Evolutionary conservation across 1,140 invertebrate genomes (phyloP).

Genomic region (Oppia nitens): DNA sequence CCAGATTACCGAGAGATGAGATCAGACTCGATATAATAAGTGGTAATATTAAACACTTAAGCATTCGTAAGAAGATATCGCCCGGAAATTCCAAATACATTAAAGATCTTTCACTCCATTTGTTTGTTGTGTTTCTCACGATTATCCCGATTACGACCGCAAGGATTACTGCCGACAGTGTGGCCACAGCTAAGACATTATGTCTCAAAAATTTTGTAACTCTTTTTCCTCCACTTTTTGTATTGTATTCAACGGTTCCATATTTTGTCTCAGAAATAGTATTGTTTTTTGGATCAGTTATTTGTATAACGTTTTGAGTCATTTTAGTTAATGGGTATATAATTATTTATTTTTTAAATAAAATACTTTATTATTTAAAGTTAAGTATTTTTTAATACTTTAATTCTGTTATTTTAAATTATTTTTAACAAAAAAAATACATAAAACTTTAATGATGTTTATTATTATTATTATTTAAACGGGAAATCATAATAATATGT

Average conservation of each 20-base stretch:
- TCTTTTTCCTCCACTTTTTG: neutral
- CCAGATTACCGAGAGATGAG: constrained; percentile 69
- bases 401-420: too few species aligned
- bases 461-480: too few species aligned
- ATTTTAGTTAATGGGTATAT: neutral
- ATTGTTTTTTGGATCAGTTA: neutral
- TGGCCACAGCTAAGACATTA: constrained; percentile 3
- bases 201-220: neutral
- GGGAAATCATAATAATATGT: too few species aligned
- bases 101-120: constrained; percentile 31
- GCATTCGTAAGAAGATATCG: constrained; percentile 77
- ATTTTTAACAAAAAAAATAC: too few species aligned
- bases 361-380: too few species aligned
- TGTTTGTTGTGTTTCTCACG: constrained; percentile 7
- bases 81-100: constrained; percentile 59
- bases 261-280: neutral
- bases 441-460: too few species aligned
- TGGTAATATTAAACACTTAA: constrained; percentile 74
- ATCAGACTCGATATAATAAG: constrained; percentile 74
- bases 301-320: neutral
- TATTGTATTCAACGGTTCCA: neutral
- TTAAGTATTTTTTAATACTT: too few species aligned
- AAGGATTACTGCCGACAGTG: constrained; percentile 8
- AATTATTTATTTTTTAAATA: too few species aligned
- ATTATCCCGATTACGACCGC: constrained; percentile 10